Base-by-base conservation (phyloP, 2,797 vertebrate genomes). In the Acropternis orthonyx region DNA sequence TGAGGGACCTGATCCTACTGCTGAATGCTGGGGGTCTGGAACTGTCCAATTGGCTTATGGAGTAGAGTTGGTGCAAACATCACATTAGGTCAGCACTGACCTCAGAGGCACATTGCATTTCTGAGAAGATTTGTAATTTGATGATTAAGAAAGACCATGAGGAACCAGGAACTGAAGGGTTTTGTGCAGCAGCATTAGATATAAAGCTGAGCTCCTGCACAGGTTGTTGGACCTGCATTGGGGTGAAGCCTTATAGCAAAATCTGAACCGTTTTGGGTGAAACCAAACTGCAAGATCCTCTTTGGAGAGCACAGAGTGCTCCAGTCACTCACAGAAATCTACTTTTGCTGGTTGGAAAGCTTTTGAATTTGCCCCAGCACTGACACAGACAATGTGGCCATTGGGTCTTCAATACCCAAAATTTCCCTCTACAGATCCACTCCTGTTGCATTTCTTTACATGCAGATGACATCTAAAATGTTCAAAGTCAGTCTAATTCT, bases 221-320 rank as follows among this genome's bases (percentile, higher is more conserved):
- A 44, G 59, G 37, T 30, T 78, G 8, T 22, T 80, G 81, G 52
- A 77, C 10, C 15, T 86, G 66, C 63, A 54, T 8, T 17, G n/a
- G 27, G 15, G 22, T 71, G 3, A 43, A 78, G 43, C 30, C 20
- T 68, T 34, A 16, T 6, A 3, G 3, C 24, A 65, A 78, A n/a
- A 75, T 37, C 14, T 22, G 46, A 20, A 39, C 15, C 0, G 0
- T 43, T 77, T 30, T 10, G 43, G 10, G 27, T 44, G 43, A 78
- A 92, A 86, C 3, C 4, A 14, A 51, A 66, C n/a, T 23, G 44
- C 43, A 77, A 65, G 37, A 15, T 43, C 23, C 72, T 37, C 28
- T 82, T 27, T n/a, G 36, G 23, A 81, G 16, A 75, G 24, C 49
- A 56, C 32, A 66, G 55, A 37, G 24, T 10, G 5, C 41, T 63